Evolutionary conservation across 2,888 invertebrate genomes (phyloP).

Genomic region (Cryptocheilus praepositus): DNA sequence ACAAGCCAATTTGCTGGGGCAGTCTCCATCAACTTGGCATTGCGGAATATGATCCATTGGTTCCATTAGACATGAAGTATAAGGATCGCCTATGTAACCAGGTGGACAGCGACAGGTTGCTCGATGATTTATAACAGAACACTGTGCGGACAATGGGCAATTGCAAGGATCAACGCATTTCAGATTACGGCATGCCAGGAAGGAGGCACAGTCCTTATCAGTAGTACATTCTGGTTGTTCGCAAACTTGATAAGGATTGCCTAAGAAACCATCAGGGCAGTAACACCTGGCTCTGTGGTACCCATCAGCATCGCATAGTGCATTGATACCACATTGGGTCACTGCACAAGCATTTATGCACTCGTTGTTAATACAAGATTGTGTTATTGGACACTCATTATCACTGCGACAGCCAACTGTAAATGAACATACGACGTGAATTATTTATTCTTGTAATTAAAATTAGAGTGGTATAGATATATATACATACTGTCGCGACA

Average conservation of each 20-base stretch:
- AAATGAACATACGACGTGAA: background rate
- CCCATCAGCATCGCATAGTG: conserved; percentile 85
- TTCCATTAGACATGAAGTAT: conserved; percentile 80
- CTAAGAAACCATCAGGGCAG: conserved; percentile 85
- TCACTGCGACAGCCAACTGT: conserved; percentile 90
- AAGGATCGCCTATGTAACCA: conserved; percentile 87
- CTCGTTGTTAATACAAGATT: conserved; percentile 88
- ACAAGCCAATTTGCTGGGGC: conserved; percentile 90
- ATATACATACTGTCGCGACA: conserved; percentile 83
- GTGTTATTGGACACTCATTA: conserved; percentile 87
- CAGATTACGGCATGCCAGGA: conserved; percentile 86
- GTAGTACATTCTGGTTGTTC: conserved; percentile 85
- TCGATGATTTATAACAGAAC: conserved; percentile 85
- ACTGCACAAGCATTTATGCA: conserved; percentile 88
- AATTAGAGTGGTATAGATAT: conserved; percentile 4
- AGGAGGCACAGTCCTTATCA: conserved; percentile 86
- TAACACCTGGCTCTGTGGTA: conserved; percentile 88
- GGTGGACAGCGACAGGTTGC: conserved; percentile 89
- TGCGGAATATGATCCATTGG: conserved; percentile 78
- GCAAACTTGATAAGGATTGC: conserved; percentile 88
- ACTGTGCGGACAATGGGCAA: conserved; percentile 86
- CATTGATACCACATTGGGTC: conserved; percentile 87
- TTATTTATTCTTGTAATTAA: background rate
- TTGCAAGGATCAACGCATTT: conserved; percentile 90
- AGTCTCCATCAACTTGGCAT: conserved; percentile 88